phyloP scores from a whole-genome alignment of 2,888 invertebrate species.

The Trichopria drosophilae region DNA sequence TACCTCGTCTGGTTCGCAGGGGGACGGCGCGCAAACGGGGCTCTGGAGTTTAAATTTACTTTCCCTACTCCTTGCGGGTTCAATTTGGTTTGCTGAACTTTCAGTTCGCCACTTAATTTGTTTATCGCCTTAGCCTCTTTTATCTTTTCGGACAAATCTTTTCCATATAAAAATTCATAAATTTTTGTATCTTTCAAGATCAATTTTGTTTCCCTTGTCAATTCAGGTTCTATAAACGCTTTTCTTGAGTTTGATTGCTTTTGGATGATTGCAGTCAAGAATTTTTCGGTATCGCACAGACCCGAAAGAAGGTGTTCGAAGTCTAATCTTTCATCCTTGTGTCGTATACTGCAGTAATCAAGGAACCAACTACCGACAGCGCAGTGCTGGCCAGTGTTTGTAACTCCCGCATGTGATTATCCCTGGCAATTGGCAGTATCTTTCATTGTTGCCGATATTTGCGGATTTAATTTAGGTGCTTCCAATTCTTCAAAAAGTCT shows the following conservation, averaged over 20 bases:
- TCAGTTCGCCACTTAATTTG: conserved; percentile 13
- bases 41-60: conserved; percentile 14
- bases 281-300: conserved; percentile 10
- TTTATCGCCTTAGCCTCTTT: conserved; percentile 20
- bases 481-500: conserved; percentile 1
- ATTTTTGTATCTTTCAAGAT: conserved; percentile 17
- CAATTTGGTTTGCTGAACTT: not conserved
- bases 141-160: not conserved
- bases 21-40: conserved; percentile 14
- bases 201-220: conserved; percentile 9
- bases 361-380: not conserved
- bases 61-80: conserved; percentile 3
- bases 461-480: conserved; percentile 1
- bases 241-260: conserved; percentile 21
- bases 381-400: not conserved
- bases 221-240: conserved; percentile 25
- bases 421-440: not conserved
- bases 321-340: not conserved
- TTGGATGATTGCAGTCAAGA: conserved; percentile 15
- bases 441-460: conserved; percentile 1
- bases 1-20: not conserved
- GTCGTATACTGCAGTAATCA: not conserved
- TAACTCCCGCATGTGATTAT: not conserved
- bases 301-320: not conserved
- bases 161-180: conserved; percentile 5